These are phyloP conservation scores for Geococcyx californianus DNA, from an alignment of 2,113 vertebrate species.

Conservation along the genomic window DNA sequence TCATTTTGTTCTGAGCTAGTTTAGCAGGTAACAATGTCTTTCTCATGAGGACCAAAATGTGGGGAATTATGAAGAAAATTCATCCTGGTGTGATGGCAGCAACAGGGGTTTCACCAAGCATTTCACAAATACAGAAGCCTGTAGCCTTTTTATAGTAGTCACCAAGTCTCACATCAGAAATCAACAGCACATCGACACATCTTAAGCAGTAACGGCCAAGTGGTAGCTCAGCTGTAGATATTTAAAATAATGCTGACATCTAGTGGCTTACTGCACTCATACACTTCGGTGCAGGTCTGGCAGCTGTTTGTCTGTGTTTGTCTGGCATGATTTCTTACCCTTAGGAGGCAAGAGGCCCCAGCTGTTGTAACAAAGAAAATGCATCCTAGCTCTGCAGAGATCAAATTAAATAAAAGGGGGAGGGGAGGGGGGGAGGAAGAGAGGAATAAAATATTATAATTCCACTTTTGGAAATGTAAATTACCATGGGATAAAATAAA, in stretches of 20 bases:
- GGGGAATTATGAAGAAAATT: background rate
- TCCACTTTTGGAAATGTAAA: background rate
- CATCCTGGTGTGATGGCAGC: background rate
- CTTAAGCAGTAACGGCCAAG: background rate
- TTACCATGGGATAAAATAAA: background rate
- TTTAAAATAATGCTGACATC: slow-evolving; percentile 57
- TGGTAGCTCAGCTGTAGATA: background rate
- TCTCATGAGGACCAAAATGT: background rate
- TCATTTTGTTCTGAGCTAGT: background rate
- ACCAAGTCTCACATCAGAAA: background rate
- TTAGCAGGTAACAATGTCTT: background rate
- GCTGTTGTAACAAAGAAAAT: background rate
- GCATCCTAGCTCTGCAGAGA: background rate
- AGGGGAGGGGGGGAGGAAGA: too few relatives aligned
- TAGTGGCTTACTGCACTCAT: background rate
- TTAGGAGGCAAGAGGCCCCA: background rate
- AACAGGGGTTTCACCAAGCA: background rate
- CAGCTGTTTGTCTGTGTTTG: rapidly evolving
- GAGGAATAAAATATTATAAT: background rate
- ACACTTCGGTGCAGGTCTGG: rapidly evolving
- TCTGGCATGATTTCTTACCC: background rate
- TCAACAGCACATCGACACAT: background rate
- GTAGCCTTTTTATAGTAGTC: background rate
- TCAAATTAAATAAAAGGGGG: background rate
- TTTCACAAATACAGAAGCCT: background rate